Evolutionary conservation across 2,797 vertebrate genomes (phyloP), one percentile per base, ranked within the genome.

Genomic region (Triplophysa bombifrons): DNA sequence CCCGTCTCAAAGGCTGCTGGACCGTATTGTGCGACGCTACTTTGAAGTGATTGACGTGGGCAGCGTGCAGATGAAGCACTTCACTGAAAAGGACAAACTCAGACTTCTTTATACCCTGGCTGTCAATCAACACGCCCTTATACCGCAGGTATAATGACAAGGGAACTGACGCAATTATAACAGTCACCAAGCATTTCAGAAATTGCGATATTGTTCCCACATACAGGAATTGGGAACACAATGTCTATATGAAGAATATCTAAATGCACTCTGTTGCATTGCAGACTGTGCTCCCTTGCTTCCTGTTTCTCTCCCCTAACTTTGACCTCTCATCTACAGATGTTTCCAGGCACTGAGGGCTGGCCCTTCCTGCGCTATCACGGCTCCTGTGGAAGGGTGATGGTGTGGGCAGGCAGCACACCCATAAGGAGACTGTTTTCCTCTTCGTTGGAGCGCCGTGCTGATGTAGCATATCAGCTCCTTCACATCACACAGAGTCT

Each of bases 321-420:
- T 77, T 72, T 25, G 63, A 56, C 60, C 63, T 76, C 70, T 70
- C 65, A 60, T 14, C 20, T 16, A 46, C 89, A 96, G 94, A 94
- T 96, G 87, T 96, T 96, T 77, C 94, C 95, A 0, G 88, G 91
- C 0, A 90, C 90, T 0, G 94, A 96, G 80, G 94, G 94, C 27
- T 96, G 95, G 94, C 94, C 94, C 0, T 93, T 96, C 85, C 92
- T 93, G 0, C 92, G 91, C 83, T 96, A 96, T 84, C 87, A 95
- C 77, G 95, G 94, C 53, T 93, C 95, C 38, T 95, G 94, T 0
- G 94, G 94, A 74, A 88, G 94, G 55, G 76, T 95, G 82, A 71
- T 93, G 77, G 88, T 95, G 82, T 94, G 91, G 0, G 90, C 89
- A 63, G 90, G 92, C 83, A 93, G 91, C 60, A 90, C 77, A 55